Conservation (phyloP, 2,113 vertebrate genomes). For the Gymnogyps californianus region DNA sequence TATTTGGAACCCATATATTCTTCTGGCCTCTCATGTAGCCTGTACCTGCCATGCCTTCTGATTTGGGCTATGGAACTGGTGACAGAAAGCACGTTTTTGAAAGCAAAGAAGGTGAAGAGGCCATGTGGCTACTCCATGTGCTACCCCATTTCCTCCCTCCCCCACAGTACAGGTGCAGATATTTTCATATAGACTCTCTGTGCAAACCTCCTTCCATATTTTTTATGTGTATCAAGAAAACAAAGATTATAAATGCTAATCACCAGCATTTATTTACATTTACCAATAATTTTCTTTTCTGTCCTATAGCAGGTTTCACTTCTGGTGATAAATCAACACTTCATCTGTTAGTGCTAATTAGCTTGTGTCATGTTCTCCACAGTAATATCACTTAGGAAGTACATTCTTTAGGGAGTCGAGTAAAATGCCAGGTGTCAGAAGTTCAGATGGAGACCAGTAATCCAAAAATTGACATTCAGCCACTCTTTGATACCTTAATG, state of each 20-base stretch:
- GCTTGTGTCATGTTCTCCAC: background rate
- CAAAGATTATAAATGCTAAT: background rate
- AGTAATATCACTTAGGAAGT: background rate
- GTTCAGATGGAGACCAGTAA: background rate
- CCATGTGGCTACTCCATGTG: background rate
- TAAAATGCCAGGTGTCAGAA: conserved; percentile 20
- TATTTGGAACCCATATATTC: background rate
- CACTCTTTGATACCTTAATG: background rate
- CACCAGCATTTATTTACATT: background rate
- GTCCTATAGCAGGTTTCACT: background rate
- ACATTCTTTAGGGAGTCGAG: fast-evolving
- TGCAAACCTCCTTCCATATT: background rate
- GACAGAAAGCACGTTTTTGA: background rate
- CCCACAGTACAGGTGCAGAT: background rate
- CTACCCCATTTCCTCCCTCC: background rate
- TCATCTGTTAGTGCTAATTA: conserved; percentile 26
- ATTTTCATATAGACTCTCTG: background rate
- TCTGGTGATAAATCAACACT: conserved; percentile 10
- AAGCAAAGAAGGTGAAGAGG: background rate
- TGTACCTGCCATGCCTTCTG: background rate
- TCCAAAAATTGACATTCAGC: background rate
- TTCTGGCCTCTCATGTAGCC: fast-evolving
- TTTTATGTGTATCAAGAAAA: background rate
- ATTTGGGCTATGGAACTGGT: background rate
- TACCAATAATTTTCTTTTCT: background rate